Conservation (phyloP, 2,888 invertebrate genomes). For the Drosophila mimetica region DNA sequence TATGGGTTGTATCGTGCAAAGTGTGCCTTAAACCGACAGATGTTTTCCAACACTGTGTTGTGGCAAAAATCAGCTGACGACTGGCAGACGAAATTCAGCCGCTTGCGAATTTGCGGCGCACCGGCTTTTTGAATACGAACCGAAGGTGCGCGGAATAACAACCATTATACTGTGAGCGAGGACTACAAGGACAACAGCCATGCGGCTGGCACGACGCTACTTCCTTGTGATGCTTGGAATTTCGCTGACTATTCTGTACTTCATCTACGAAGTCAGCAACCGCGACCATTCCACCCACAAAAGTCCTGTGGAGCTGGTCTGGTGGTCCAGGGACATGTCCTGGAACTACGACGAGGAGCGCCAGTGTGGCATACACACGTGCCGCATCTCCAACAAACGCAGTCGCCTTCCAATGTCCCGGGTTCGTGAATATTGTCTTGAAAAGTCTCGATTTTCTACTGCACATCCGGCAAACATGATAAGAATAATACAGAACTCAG, state of each 20-base stretch:
- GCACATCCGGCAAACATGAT: constrained; percentile 24
- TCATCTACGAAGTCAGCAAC: not conserved
- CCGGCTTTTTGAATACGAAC: constrained; percentile 15
- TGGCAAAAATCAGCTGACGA: constrained; percentile 7
- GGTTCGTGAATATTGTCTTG: constrained; percentile 33
- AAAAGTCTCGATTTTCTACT: not conserved
- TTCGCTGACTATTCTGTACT: constrained; percentile 43
- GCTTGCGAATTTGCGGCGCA: not conserved
- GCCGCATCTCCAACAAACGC: constrained; percentile 59
- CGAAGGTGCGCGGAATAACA: not conserved
- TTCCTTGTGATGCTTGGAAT: constrained; percentile 16
- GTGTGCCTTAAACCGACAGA: too few species aligned
- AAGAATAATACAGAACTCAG: constrained; percentile 1
- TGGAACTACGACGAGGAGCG: constrained; percentile 55
- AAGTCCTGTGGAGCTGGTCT: constrained; percentile 44
- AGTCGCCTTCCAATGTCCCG: constrained; percentile 18
- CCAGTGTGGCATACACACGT: constrained; percentile 43
- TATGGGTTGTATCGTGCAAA: not conserved
- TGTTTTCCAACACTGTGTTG: constrained; percentile 1
- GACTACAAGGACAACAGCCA: constrained; percentile 28
- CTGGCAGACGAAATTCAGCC: constrained; percentile 4
- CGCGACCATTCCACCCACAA: not conserved
- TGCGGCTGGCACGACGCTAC: constrained; percentile 40
- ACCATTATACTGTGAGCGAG: not conserved
- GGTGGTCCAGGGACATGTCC: constrained; percentile 55